Conservation (phyloP, 2,113 vertebrate species). For the Trogon surrucura region DNA sequence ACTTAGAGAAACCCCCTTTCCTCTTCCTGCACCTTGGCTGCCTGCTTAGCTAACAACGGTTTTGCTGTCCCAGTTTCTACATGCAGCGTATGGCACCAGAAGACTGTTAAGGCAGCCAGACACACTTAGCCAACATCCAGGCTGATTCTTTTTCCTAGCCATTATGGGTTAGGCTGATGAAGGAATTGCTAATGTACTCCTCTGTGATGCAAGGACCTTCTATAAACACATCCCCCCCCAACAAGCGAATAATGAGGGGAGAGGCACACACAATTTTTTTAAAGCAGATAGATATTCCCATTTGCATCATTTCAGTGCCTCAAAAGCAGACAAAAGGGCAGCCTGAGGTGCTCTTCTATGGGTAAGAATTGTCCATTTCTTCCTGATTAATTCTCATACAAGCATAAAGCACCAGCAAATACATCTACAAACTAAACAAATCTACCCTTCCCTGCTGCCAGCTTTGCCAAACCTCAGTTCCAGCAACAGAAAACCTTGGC, state of each 20-base stretch:
- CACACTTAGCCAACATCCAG: not conserved
- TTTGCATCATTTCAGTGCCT: not conserved
- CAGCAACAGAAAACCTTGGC: not conserved
- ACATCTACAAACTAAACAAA: not conserved
- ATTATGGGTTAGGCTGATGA: not conserved
- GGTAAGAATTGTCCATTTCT: not conserved
- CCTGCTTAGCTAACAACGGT: not conserved
- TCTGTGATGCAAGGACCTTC: not conserved
- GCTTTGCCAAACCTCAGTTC: not conserved
- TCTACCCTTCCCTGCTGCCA: not conserved
- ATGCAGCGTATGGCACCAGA: accelerated
- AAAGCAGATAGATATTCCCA: not conserved
- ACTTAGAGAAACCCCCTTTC: not conserved
- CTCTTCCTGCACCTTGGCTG: not conserved
- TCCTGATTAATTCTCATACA: not conserved
- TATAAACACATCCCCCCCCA: not conserved
- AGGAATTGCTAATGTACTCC: not conserved
- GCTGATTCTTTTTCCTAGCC: not conserved
- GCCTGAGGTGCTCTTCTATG: not conserved
- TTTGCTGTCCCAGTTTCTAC: not conserved
- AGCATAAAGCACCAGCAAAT: not conserved
- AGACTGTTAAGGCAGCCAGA: not conserved
- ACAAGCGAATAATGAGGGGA: not conserved
- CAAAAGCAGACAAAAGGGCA: not conserved
- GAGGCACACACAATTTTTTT: not conserved